These are phyloP conservation scores for Drosophila pseudotakahashii DNA, from an alignment of 2,888 invertebrate genomes.

Conservation along the genomic window DNA sequence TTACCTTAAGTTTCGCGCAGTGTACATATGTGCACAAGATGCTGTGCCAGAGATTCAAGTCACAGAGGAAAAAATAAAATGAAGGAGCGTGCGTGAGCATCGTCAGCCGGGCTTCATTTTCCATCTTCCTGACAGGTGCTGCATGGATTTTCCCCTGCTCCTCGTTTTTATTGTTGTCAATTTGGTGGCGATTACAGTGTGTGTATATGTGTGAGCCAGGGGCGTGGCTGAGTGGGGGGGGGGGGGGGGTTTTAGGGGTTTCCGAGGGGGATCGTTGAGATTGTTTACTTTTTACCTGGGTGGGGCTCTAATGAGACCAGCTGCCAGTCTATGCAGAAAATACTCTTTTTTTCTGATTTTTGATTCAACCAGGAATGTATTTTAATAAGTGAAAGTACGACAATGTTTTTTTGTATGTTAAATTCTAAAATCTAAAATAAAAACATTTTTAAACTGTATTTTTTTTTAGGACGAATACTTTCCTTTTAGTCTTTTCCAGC, in stretches of 20 bases:
- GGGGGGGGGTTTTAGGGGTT: background rate
- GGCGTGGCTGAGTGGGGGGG: slow-evolving; percentile 1
- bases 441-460: no score
- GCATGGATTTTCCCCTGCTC: slow-evolving; percentile 26
- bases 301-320: slow-evolving; percentile 38
- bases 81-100: slow-evolving; percentile 62
- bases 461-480: no score
- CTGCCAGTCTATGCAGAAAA: slow-evolving; percentile 15
- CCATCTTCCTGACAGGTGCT: slow-evolving; percentile 44
- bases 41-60: slow-evolving; percentile 33
- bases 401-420: no score
- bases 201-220: slow-evolving; percentile 14
- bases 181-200: slow-evolving; percentile 67
- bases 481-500: no score
- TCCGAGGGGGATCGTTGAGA: slow-evolving; percentile 1
- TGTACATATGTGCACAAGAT: slow-evolving; percentile 23
- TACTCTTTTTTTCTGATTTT: background rate
- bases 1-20: background rate
- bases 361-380: background rate
- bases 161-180: slow-evolving; percentile 70
- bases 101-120: slow-evolving; percentile 42
- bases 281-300: slow-evolving; percentile 36
- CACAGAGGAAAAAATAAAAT: slow-evolving; percentile 57
- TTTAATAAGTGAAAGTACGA: no score
- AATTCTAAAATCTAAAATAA: no score